Conservation (phyloP, 92 coral and sea anemone genomes). For the Porites rus region DNA sequence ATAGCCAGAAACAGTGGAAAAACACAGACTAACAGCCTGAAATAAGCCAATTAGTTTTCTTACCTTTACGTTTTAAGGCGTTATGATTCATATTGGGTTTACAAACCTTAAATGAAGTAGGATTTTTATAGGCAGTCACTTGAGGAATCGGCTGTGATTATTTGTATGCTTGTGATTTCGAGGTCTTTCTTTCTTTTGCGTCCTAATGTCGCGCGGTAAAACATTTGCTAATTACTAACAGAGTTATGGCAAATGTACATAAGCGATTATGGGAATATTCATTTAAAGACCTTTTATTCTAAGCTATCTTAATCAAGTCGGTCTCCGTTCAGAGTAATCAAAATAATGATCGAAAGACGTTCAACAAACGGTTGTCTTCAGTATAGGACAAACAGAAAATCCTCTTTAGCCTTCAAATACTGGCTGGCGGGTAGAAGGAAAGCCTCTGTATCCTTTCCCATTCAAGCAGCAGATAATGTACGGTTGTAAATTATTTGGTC, state of each 20-base stretch:
- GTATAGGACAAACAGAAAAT: neutral
- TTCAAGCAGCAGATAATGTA: neutral
- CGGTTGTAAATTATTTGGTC: slow-evolving; percentile 1
- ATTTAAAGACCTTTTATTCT: slow-evolving; percentile 1
- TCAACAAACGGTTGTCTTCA: slow-evolving; percentile 1
- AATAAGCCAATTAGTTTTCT: neutral
- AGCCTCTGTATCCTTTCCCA: slow-evolving; percentile 2
- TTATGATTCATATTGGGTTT: neutral
- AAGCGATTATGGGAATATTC: neutral
- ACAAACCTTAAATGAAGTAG: neutral
- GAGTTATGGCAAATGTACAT: neutral
- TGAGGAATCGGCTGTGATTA: neutral
- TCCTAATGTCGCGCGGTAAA: neutral
- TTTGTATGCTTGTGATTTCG: neutral
- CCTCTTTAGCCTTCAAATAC: neutral
- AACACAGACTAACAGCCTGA: neutral
- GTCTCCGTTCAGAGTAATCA: neutral
- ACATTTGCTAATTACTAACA: neutral
- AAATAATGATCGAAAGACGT: neutral
- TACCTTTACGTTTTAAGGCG: neutral
- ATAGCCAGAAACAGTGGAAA: slow-evolving; percentile 2
- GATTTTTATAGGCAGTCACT: slow-evolving; percentile 1
- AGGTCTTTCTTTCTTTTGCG: neutral
- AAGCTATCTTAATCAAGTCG: neutral
- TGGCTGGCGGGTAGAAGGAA: neutral